These are phyloP conservation scores for Caenorhabditis brenneri DNA, from an alignment of 1,140 invertebrate species.

Conservation along the genomic window DNA sequence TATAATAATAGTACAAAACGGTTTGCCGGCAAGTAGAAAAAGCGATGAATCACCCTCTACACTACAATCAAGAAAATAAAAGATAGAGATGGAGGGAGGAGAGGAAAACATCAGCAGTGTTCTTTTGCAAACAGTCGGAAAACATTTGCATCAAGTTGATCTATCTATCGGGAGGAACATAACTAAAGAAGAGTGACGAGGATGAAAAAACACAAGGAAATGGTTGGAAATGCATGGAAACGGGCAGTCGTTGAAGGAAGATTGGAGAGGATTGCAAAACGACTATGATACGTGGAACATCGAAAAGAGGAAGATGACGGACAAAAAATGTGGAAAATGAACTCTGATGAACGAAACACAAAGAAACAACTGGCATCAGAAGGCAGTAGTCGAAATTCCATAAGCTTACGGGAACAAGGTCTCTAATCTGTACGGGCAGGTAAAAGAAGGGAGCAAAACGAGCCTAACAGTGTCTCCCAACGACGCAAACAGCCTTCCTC, in stretches of 20 bases:
- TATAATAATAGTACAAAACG: not conserved
- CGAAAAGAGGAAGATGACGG: not conserved
- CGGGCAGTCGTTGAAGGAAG: not conserved
- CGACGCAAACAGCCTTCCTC: slow-evolving; percentile 22
- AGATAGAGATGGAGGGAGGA: not conserved
- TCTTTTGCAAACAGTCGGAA: slow-evolving; percentile 34
- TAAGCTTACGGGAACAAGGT: slow-evolving; percentile 8
- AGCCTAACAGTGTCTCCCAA: not conserved
- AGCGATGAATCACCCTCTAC: not conserved
- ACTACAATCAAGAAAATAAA: slow-evolving; percentile 27
- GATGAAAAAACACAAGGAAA: slow-evolving; percentile 5
- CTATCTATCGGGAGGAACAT: not conserved
- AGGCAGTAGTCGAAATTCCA: not conserved
- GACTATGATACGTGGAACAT: not conserved
- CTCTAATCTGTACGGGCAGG: slow-evolving; percentile 3
- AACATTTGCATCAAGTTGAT: slow-evolving; percentile 39
- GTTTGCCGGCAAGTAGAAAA: not conserved
- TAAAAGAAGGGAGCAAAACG: not conserved
- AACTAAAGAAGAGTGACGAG: not conserved
- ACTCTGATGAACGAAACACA: not conserved
- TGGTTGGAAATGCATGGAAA: slow-evolving; percentile 43
- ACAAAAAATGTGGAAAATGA: not conserved
- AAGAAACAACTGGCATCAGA: not conserved
- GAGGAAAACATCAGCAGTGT: slow-evolving; percentile 16
- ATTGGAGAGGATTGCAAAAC: not conserved